A percentile compares a stretch with the other conserved stretches of the same genome.
Conservation (phyloP, 1,140 invertebrate species). For the Chymomyza costata region DNA sequence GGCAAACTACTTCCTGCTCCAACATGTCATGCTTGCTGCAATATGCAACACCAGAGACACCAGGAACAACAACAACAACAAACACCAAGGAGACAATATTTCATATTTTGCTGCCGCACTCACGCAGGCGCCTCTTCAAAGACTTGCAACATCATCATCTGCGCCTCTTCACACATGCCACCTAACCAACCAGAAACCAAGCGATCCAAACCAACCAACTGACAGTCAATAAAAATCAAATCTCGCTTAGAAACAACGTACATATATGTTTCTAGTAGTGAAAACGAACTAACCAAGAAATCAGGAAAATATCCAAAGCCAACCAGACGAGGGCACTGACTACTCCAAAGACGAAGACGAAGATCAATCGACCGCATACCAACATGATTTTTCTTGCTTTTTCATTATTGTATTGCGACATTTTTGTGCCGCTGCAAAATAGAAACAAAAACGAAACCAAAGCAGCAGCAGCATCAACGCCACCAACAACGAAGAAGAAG, state of each 20-base stretch:
- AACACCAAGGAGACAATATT: constrained; percentile 45
- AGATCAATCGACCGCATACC: constrained; percentile 41
- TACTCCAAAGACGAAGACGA: constrained; percentile 21
- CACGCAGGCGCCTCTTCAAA: constrained; percentile 71
- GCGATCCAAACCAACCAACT: too few relatives aligned
- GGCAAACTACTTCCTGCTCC: constrained; percentile 69
- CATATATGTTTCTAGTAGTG: neutral
- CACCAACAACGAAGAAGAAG: constrained; percentile 8
- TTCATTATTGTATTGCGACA: constrained; percentile 71
- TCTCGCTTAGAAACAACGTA: constrained; percentile 32
- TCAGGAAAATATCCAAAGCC: too few relatives aligned
- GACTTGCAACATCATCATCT: constrained; percentile 27
- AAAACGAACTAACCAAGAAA: too few relatives aligned
- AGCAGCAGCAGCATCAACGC: constrained; percentile 39
- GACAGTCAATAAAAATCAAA: constrained; percentile 61
- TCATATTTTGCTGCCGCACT: constrained; percentile 23
- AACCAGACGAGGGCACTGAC: constrained; percentile 13
- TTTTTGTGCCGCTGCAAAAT: constrained; percentile 54
- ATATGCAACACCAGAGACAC: constrained; percentile 42
- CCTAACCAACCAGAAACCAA: too few relatives aligned
- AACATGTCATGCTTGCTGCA: constrained; percentile 65
- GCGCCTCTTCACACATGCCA: constrained; percentile 46
- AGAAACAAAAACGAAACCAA: constrained; percentile 47
- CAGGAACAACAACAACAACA: constrained; percentile 32
- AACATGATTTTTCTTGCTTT: constrained; percentile 68